Evolutionary conservation across 2,888 invertebrate genomes (phyloP), one percentile per base, ranked within the genome.

Genomic region (Glaucopsyche alexis): DNA sequence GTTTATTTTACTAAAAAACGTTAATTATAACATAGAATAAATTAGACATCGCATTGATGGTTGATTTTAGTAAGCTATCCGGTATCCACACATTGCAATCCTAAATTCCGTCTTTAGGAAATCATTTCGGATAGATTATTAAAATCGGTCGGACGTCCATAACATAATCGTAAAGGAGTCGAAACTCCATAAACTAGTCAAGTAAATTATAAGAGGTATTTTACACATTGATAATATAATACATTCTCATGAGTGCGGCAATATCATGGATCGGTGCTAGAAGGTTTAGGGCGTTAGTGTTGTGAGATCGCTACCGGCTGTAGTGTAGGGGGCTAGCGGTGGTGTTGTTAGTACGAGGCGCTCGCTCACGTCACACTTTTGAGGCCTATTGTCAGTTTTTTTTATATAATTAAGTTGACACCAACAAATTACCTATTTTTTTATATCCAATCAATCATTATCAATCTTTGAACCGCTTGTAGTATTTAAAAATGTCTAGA

Each of bases 231-330:
- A 55, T 50, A 50, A 72, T 67, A 72, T 72, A 72, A 72, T 72
- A 72, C 72, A 72, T 72, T 73, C 67, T 19, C 47, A 71, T 38
- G 64, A 65, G 76, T 75, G 74, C 71, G 75, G 76, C 79, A 81
- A 83, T 85, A 85, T 85, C 85, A 83, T 74, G 84, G 84, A 74
- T 79, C 81, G 85, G 85, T 85, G 85, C 84, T 85, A 76, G 74
- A 75, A 77, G 72, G 76, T 47, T 71, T 72, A 69, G 67, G 29
- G 50, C 71, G 72, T 77, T 78, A 77, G 76, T 77, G 76, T 74
- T 78, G 81, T 81, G 82, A 81, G 81, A 80, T 82, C 81, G 81
- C 80, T 79, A 65, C 45, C 60, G 60, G 19, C 19, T 55, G 55
- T 55, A 55, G 55, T 55, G 60, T 38, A 60, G 29, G 3, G 29